phyloP scores from a whole-genome alignment of 2,797 vertebrate species.

The Chaetophractus vellerosus region DNA sequence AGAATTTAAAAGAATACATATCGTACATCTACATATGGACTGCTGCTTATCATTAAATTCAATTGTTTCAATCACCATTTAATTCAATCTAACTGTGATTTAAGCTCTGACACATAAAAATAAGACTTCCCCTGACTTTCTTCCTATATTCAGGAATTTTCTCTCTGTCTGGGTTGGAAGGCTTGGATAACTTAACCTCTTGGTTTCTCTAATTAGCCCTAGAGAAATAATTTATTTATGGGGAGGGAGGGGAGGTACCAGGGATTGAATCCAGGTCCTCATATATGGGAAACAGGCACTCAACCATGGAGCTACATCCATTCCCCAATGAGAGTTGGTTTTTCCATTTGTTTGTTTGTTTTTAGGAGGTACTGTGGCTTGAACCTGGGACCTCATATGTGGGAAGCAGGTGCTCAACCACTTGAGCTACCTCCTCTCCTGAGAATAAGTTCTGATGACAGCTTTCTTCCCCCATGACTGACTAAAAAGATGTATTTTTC shows the following conservation, averaged over 20 bases:
- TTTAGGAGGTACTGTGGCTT: no score
- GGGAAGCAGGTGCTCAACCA: no score
- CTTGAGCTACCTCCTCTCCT: no score
- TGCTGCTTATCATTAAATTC: conserved; percentile 10
- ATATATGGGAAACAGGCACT: no score
- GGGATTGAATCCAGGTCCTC: no score
- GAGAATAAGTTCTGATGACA: neutral
- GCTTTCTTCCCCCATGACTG: neutral
- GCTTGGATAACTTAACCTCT: neutral
- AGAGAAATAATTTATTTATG: no score
- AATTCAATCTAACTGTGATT: neutral
- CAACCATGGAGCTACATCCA: no score
- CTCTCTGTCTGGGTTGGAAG: neutral
- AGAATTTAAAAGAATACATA: neutral
- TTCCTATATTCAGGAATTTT: neutral
- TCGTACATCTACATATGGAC: neutral
- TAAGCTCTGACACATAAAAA: conserved; percentile 37
- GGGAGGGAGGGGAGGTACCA: neutral
- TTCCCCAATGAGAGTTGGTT: no score
- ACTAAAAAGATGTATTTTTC: neutral
- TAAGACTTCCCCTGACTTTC: neutral
- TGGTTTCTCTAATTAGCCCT: neutral
- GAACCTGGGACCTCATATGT: no score
- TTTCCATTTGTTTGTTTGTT: no score
- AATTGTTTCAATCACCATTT: neutral